phyloP scores from a whole-genome alignment of 2,888 invertebrate genomes.

The Mythimna pallens region DNA sequence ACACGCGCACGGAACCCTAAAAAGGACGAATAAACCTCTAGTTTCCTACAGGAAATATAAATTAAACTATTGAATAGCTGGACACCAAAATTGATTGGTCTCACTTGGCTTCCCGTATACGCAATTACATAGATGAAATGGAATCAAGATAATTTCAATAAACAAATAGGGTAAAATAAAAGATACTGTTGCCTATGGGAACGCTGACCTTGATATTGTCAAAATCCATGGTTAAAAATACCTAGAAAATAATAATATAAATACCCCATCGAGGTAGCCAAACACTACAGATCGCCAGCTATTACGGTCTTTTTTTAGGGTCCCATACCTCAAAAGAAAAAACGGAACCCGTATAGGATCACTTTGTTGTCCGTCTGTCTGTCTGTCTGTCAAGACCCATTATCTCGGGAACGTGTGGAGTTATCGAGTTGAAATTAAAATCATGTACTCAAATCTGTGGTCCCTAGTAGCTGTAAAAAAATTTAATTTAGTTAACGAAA shows the following conservation, averaged over 20 bases:
- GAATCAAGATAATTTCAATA: constrained; percentile 9
- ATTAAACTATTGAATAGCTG: constrained; percentile 25
- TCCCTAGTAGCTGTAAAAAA: too few relatives aligned
- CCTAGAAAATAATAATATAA: too few relatives aligned
- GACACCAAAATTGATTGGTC: constrained; percentile 11
- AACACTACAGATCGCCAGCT: not conserved
- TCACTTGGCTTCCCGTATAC: constrained; percentile 13
- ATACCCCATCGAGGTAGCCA: not conserved
- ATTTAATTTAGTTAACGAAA: too few relatives aligned
- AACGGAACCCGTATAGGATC: too few relatives aligned
- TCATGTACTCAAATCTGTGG: too few relatives aligned
- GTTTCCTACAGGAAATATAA: constrained; percentile 44
- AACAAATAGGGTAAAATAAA: not conserved
- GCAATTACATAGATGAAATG: constrained; percentile 4
- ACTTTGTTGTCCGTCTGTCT: too few relatives aligned
- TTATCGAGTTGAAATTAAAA: too few relatives aligned
- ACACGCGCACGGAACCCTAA: too few relatives aligned
- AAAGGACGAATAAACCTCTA: not conserved
- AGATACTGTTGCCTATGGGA: not conserved
- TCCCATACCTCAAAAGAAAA: too few relatives aligned
- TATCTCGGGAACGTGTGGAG: too few relatives aligned
- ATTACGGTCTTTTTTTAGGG: too few relatives aligned
- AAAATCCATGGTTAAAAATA: not conserved
- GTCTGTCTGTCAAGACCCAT: too few relatives aligned
- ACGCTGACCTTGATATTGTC: not conserved